Conservation (phyloP, 2,888 invertebrate genomes). For the Corbicula japonica region DNA sequence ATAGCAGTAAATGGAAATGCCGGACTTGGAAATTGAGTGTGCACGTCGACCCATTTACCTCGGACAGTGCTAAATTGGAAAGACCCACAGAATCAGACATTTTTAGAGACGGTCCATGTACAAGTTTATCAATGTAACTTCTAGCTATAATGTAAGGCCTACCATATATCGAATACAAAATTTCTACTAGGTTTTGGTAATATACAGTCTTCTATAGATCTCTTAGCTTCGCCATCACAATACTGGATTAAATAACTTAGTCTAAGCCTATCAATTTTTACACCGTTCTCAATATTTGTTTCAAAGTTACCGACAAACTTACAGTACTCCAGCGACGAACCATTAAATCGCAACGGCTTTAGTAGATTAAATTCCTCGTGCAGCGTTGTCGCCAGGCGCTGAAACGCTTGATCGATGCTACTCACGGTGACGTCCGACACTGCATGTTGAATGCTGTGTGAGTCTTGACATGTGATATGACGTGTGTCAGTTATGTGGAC, state of each 20-base stretch:
- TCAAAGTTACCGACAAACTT: constrained; percentile 21
- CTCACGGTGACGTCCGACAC: too few relatives aligned
- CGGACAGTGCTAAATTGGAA: too few relatives aligned
- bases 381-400: constrained; percentile 2
- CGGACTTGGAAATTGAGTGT: neutral
- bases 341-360: constrained; percentile 16
- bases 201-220: constrained; percentile 38
- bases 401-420: too few relatives aligned
- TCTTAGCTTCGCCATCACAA: constrained; percentile 19
- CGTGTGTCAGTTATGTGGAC: too few relatives aligned
- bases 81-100: neutral
- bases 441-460: too few relatives aligned
- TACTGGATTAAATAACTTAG: constrained; percentile 32
- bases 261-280: constrained; percentile 31
- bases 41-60: too few relatives aligned
- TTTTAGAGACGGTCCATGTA: constrained; percentile 20
- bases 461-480: too few relatives aligned
- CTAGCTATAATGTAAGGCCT: constrained; percentile 33
- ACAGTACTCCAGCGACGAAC: constrained; percentile 11
- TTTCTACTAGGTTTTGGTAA: constrained; percentile 18
- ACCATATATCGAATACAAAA: constrained; percentile 35
- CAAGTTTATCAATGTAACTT: constrained; percentile 34
- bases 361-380: constrained; percentile 20
- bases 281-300: constrained; percentile 8
- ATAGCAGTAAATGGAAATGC: constrained; percentile 20